Percentiles rank a stretch among this genome's conserved stretches.
Evolutionary conservation across 2,888 invertebrate genomes (phyloP).

Genomic region (Petrophora chlorosata): DNA sequence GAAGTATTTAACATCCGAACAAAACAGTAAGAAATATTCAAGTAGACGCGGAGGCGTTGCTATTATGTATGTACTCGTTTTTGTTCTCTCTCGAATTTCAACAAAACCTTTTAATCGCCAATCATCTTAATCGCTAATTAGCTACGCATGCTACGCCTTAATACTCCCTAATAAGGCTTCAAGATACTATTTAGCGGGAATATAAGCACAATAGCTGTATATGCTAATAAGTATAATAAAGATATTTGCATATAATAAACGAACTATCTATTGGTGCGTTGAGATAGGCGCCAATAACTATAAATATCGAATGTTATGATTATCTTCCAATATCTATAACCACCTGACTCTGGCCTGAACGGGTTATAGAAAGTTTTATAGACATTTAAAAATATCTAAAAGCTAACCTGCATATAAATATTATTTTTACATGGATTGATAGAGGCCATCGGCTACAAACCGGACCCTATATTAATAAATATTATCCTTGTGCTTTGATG

Average conservation of each 20-base stretch:
- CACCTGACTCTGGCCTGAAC: background rate
- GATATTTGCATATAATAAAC: slow-evolving; percentile 15
- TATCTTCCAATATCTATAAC: slow-evolving; percentile 9
- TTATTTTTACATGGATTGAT: too few species aligned
- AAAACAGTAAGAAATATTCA: too few species aligned
- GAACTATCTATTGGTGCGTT: slow-evolving; percentile 3
- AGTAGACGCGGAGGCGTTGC: too few species aligned
- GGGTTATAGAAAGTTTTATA: slow-evolving; percentile 20
- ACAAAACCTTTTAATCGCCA: background rate
- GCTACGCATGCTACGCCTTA: slow-evolving; percentile 2
- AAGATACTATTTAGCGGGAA: slow-evolving; percentile 5
- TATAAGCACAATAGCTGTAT: slow-evolving; percentile 17
- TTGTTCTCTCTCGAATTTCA: background rate
- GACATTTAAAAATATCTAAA: slow-evolving; percentile 1
- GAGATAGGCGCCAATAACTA: slow-evolving; percentile 17
- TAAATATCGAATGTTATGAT: slow-evolving; percentile 17
- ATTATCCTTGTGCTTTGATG: too few species aligned
- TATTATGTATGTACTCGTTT: too few species aligned
- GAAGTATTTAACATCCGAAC: too few species aligned
- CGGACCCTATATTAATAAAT: too few species aligned
- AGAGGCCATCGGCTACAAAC: too few species aligned
- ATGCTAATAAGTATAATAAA: slow-evolving; percentile 18
- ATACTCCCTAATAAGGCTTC: slow-evolving; percentile 15
- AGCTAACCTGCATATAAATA: background rate
- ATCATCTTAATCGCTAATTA: background rate